A percentile compares a stretch with the other conserved stretches of the same genome.
These are phyloP conservation scores for Conger conger DNA, from an alignment of 2,113 vertebrate genomes.

Conservation along the genomic window DNA sequence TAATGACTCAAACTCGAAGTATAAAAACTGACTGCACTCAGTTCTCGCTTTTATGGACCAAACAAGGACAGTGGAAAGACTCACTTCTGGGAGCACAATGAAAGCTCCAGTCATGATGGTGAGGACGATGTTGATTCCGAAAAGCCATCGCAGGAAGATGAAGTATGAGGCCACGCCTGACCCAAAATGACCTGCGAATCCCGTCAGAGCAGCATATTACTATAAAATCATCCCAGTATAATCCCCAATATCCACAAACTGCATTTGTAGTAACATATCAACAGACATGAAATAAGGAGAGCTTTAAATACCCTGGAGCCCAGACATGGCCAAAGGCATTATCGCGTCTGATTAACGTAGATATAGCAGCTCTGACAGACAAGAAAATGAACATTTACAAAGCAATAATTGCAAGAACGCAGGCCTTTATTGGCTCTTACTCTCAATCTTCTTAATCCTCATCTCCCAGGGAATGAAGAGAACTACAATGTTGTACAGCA, in stretches of 20 bases:
- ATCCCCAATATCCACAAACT: neutral
- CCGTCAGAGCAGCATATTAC: slow-evolving; percentile 10
- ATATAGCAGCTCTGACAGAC: neutral
- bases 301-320: neutral
- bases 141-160: slow-evolving; percentile 94
- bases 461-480: slow-evolving; percentile 97
- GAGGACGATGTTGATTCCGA: slow-evolving; percentile 94
- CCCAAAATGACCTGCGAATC: slow-evolving; percentile 87
- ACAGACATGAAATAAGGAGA: neutral
- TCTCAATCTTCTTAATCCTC: slow-evolving; percentile 98
- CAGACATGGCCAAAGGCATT: neutral
- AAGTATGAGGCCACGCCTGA: slow-evolving; percentile 96
- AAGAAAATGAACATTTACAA: neutral
- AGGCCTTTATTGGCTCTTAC: slow-evolving; percentile 69
- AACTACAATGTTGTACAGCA: slow-evolving; percentile 85
- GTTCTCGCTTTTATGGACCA: neutral
- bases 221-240: neutral
- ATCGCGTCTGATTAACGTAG: neutral
- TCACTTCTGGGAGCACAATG: slow-evolving; percentile 91
- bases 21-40: neutral
- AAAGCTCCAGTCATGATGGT: slow-evolving; percentile 92
- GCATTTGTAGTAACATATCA: neutral
- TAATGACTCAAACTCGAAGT: neutral
- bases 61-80: slow-evolving; percentile 17
- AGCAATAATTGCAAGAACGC: neutral